These are phyloP conservation scores for Germaria angustata DNA, from an alignment of 2,888 invertebrate genomes.

Conservation along the genomic window DNA sequence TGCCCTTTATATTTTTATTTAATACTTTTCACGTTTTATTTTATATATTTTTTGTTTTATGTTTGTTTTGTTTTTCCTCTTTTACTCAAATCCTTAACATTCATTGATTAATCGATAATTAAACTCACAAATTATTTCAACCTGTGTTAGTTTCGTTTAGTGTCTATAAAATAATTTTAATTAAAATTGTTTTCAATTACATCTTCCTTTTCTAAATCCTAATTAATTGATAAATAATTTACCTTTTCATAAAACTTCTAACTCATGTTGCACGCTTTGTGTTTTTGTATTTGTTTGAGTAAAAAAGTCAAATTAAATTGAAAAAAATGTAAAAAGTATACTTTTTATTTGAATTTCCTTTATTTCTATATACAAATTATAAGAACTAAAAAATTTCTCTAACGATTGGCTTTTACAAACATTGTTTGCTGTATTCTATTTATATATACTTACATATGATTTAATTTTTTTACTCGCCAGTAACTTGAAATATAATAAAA, in stretches of 20 bases:
- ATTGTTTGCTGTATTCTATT: conserved; percentile 9
- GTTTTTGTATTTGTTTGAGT: conserved; percentile 71
- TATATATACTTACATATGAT: neutral
- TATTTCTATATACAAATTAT: neutral
- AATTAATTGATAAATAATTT: conserved; percentile 45
- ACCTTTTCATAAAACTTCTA: conserved; percentile 54
- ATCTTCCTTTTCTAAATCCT: neutral
- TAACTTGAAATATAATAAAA: conserved; percentile 52
- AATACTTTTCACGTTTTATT: neutral
- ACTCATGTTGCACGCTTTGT: conserved; percentile 77
- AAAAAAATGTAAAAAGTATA: neutral
- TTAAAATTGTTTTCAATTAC: conserved; percentile 6
- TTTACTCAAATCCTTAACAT: neutral
- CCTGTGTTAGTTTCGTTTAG: conserved; percentile 35
- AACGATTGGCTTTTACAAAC: conserved; percentile 42
- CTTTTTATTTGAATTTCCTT: conserved; percentile 8
- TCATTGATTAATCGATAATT: conserved; percentile 5
- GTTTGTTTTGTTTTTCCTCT: neutral
- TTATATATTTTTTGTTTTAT: neutral
- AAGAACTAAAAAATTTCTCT: conserved; percentile 1
- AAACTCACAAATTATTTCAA: neutral
- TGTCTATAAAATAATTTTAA: conserved; percentile 36
- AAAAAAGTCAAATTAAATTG: conserved; percentile 43
- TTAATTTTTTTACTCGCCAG: conserved; percentile 34
- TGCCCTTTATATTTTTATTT: conserved; percentile 16